phyloP scores from a whole-genome alignment of 2,113 vertebrate species.

The Odocoileus hemionus region DNA sequence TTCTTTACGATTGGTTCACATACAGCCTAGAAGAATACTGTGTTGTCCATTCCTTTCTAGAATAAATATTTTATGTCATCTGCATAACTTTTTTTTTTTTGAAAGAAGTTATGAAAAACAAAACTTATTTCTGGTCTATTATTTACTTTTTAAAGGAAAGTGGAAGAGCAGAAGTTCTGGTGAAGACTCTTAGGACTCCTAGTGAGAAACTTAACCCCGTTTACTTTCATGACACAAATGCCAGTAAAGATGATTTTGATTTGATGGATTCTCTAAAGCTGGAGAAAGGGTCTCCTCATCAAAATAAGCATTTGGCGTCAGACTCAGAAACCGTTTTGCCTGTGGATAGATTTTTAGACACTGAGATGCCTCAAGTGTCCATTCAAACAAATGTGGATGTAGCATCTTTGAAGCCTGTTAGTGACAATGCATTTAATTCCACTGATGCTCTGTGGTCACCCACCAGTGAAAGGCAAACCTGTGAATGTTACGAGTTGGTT shows the following conservation, averaged over 20 bases:
- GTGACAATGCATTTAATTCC: slow-evolving; percentile 68
- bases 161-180: slow-evolving; percentile 68
- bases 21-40: neutral
- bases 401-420: slow-evolving; percentile 57
- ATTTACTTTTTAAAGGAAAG: slow-evolving; percentile 69
- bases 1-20: neutral
- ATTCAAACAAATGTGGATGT: slow-evolving; percentile 51
- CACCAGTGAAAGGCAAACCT: slow-evolving; percentile 71
- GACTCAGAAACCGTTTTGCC: slow-evolving; percentile 51
- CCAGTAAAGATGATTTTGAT: slow-evolving; percentile 58
- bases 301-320: slow-evolving; percentile 70
- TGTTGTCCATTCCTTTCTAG: neutral
- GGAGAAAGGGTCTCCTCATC: slow-evolving; percentile 65
- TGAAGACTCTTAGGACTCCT: neutral
- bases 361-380: slow-evolving; percentile 52
- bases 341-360: slow-evolving; percentile 67
- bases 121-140: slow-evolving; percentile 1
- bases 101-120: neutral
- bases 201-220: slow-evolving; percentile 69
- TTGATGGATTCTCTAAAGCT: slow-evolving; percentile 58
- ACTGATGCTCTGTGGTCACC: slow-evolving; percentile 84
- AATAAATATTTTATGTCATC: neutral
- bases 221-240: slow-evolving; percentile 64
- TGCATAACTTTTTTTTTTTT: neutral
- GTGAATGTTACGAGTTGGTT: neutral